Base-by-base conservation (phyloP, 1,140 invertebrate genomes). In the Copidosoma floridanum region DNA sequence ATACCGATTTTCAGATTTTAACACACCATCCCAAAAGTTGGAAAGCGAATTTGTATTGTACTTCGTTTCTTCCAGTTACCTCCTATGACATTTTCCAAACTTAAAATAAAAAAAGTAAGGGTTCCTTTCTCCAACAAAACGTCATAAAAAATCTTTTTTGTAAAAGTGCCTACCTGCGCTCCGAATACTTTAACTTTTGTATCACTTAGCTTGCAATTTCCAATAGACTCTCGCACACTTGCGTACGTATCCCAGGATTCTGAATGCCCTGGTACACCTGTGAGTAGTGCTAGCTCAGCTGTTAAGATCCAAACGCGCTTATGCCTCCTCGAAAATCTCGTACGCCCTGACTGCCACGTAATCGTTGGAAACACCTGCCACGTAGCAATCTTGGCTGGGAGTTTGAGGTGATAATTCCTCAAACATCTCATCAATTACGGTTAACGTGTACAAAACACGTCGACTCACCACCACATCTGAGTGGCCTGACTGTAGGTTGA, bases 221-320 rank as follows among this genome's bases (percentile, higher is more conserved):
- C 75, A 65, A 60, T 79, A 77, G 11, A 61, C 48, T 29, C 27
- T 56, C 0, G 74, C 72, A 14, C 67, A 78, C 51, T 73, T 51
- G 51, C 65, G 71, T 0, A 79, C 62, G 16, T 65, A 56, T 55
- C 71, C 74, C 46, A 64, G 24, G 21, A 75, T 63, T 54, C 73
- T 77, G 53, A 84, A 76, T 47, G 78, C 78, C 58, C 75, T 76
- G 57, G 83, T 85, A 47, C 81, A 80, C 50, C 82, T 76, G 61
- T 89, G 86, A 60, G 88, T 88, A 10, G 83, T 72, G 18, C 77
- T 66, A 2, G 85, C 85, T 40, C 82, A 81, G 20, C 79, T 75
- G 32, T 82, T 72, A 26, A 84, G 73, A 63, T 84, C 81, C 16
- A 82, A 59, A 14, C 82, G 70, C 51, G 50, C 70, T 32, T 81